Conservation (phyloP, 1,140 invertebrate species). For the Drosophila quadrilineata region DNA sequence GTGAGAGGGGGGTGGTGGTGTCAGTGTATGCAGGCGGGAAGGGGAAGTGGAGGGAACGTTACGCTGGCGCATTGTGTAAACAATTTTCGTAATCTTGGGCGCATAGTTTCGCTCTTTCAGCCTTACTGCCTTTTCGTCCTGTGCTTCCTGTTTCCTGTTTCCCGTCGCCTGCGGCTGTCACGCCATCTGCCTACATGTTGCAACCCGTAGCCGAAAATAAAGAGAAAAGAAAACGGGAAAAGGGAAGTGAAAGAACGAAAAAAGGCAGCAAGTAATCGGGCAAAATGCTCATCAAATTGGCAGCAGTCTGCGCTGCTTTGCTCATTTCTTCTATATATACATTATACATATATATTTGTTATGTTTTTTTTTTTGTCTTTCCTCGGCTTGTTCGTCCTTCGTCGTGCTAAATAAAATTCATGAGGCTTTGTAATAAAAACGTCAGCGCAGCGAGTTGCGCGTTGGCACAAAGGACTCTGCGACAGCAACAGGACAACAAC, state of each 20-base stretch:
- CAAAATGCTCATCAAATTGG: slow-evolving; percentile 60
- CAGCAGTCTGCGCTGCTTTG: slow-evolving; percentile 27
- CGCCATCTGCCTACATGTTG: slow-evolving; percentile 38
- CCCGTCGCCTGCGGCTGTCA: slow-evolving; percentile 4
- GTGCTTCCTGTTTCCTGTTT: not conserved
- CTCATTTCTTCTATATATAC: not conserved
- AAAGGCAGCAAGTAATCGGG: slow-evolving; percentile 30
- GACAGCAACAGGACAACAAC: not conserved
- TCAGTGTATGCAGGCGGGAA: no score
- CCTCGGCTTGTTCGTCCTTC: no score
- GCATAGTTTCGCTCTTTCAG: slow-evolving; percentile 51
- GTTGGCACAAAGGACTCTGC: slow-evolving; percentile 54
- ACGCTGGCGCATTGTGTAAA: slow-evolving; percentile 50
- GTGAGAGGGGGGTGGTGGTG: no score
- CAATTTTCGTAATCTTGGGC: slow-evolving; percentile 69
- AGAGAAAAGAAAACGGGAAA: not conserved
- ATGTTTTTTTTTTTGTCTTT: slow-evolving; percentile 12
- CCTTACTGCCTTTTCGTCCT: no score
- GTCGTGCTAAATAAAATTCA: slow-evolving; percentile 74
- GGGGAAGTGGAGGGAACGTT: no score
- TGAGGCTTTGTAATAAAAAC: slow-evolving; percentile 75
- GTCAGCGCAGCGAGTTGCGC: slow-evolving; percentile 50
- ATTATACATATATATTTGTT: no score
- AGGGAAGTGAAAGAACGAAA: no score
- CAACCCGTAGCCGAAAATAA: slow-evolving; percentile 25